phyloP scores from a whole-genome alignment of 2,113 vertebrate species.

The Pluvialis apricaria region DNA sequence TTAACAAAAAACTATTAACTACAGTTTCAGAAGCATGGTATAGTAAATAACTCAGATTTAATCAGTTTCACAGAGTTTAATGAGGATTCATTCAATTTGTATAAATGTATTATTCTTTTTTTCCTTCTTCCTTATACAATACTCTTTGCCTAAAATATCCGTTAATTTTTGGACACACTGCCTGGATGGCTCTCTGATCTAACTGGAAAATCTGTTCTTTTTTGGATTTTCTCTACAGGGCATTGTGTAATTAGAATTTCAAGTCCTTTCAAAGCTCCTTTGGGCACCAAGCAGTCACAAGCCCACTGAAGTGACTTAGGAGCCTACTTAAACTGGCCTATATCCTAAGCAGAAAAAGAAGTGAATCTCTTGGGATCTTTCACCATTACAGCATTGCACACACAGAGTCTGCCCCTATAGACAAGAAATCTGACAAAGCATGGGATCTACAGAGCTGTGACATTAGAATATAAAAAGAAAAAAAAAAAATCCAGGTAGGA shows the following conservation, averaged over 20 bases:
- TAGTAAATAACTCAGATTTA: constrained; percentile 8
- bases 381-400: background rate
- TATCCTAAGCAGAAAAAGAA: background rate
- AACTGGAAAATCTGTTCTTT: background rate
- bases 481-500: background rate
- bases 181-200: background rate
- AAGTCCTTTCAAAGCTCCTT: background rate
- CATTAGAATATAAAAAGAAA: background rate
- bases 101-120: background rate
- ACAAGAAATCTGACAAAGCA: background rate
- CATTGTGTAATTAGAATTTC: background rate
- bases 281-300: background rate
- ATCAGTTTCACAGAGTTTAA: background rate
- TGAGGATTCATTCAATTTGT: background rate
- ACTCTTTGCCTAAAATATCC: background rate
- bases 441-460: rapidly evolving
- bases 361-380: background rate
- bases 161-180: background rate
- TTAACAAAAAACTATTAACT: background rate
- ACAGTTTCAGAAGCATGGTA: background rate
- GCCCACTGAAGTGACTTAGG: background rate
- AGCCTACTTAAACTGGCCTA: background rate
- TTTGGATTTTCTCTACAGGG: background rate
- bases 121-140: background rate
- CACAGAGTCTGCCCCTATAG: rapidly evolving